Evolutionary conservation across 2,113 vertebrate species (phyloP).

Genomic region (Australoheros scitulus): DNA sequence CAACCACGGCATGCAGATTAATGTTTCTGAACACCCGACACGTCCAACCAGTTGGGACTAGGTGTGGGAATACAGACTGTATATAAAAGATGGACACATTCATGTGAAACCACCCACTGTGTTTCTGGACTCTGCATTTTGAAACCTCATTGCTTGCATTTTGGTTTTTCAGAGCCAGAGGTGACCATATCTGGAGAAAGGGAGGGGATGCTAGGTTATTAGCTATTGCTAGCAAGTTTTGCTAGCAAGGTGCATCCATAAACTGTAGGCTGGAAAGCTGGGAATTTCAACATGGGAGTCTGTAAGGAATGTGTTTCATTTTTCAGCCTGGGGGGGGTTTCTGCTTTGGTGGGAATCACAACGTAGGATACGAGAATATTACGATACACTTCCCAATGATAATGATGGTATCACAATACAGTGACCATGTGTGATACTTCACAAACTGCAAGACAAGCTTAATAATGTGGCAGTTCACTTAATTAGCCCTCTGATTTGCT

Average conservation of each 20-base stretch:
- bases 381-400: too few species aligned
- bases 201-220: not conserved
- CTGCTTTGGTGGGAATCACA: too few species aligned
- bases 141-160: not conserved
- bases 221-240: too few species aligned
- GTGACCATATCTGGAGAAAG: not conserved
- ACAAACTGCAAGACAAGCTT: not conserved
- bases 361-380: too few species aligned
- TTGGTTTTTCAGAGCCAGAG: not conserved
- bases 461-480: not conserved
- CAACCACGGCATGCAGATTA: not conserved
- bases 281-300: too few species aligned
- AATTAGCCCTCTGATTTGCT: not conserved
- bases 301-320: too few species aligned
- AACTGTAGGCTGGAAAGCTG: too few species aligned
- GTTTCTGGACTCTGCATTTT: not conserved
- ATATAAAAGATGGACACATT: not conserved
- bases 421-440: not conserved
- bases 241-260: too few species aligned
- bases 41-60: not conserved
- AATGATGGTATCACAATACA: too few species aligned
- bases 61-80: not conserved
- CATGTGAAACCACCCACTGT: not conserved
- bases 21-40: not conserved
- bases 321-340: not conserved